Conservation (phyloP, 2,797 vertebrate species). For the Sebastes baramenuke region DNA sequence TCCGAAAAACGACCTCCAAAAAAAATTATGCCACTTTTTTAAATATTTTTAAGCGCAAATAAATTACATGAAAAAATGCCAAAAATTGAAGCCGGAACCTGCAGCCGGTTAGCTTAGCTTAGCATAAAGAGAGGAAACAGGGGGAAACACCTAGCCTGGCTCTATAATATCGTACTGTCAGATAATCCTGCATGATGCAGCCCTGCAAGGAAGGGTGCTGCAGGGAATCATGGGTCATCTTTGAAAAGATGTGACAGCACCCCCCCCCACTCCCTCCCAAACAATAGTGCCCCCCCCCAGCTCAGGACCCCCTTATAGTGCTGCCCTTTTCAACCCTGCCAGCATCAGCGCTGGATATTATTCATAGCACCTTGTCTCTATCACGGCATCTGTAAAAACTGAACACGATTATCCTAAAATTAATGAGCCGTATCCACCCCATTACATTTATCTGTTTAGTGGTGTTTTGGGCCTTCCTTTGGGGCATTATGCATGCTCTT, state of each 20-base stretch:
- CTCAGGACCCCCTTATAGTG: conserved; percentile 33
- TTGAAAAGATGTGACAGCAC: conserved; percentile 54
- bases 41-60: too few species aligned
- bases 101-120: not conserved
- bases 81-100: not conserved
- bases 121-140: too few species aligned
- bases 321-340: conserved; percentile 60
- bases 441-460: conserved; percentile 78
- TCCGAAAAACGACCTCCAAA: too few species aligned
- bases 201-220: conserved; percentile 27
- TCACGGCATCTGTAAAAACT: conserved; percentile 73
- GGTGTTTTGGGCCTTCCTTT: conserved; percentile 77
- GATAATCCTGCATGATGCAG: conserved; percentile 5
- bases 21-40: too few species aligned
- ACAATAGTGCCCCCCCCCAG: conserved; percentile 53
- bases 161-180: not conserved
- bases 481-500: conserved; percentile 75
- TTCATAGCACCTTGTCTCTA: conserved; percentile 76
- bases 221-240: conserved; percentile 57
- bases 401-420: conserved; percentile 76
- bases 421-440: conserved; percentile 78
- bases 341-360: conserved; percentile 55
- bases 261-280: not conserved
- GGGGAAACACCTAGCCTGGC: too few species aligned
- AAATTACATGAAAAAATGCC: not conserved